Evolutionary conservation across 2,797 vertebrate genomes (phyloP), one percentile per base, ranked within the genome.

Genomic region (Pogonophryne albipinna): DNA sequence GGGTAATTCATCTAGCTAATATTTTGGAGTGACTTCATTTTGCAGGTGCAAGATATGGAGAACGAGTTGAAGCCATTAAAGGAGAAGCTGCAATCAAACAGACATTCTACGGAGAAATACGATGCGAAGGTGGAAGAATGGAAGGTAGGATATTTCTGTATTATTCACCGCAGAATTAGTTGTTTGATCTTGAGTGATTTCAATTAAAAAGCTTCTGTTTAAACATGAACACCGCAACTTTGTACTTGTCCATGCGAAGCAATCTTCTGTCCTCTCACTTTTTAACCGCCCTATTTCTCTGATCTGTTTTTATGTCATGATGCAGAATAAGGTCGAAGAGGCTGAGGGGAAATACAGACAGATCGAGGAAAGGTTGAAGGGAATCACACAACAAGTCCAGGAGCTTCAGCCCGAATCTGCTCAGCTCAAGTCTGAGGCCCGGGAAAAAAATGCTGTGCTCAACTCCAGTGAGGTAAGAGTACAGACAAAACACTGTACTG

Each of bases 41-140:
- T 70, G 23, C 83, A 99, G 98, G 97, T 99, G 58, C 66, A 74
- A 74, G 98, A 99, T 79, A 89, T 96, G 91, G 97, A 99, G 90
- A 96, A 93, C 59, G 95, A 95, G n/a, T 64, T 97, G 17, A 87
- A 95, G 70, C 91, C 96, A 4, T 83, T 96, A 53, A 93, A 81
- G 79, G 94, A 95, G 57, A 94, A 87, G 34, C 84, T 99, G 56
- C 38, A 38, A 76, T 73, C 78, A 65, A 95, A 96, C 78, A 95
- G 95, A 88, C 91, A 60, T 42, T 94, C 96, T 62, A 96, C 92
- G 1, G 78, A 90, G 27, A 97, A 96, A 83, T 96, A 93, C 85
- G 90, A 96, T 64, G 94, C 96, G 82, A 99, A 97, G 82, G 88
- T 97, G 31, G 93, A 95, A 9, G 97, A 97, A 69, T 98, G 96